These are phyloP conservation scores for Cynoglossus semilaevis DNA, from an alignment of 2,113 vertebrate species.

Conservation along the genomic window DNA sequence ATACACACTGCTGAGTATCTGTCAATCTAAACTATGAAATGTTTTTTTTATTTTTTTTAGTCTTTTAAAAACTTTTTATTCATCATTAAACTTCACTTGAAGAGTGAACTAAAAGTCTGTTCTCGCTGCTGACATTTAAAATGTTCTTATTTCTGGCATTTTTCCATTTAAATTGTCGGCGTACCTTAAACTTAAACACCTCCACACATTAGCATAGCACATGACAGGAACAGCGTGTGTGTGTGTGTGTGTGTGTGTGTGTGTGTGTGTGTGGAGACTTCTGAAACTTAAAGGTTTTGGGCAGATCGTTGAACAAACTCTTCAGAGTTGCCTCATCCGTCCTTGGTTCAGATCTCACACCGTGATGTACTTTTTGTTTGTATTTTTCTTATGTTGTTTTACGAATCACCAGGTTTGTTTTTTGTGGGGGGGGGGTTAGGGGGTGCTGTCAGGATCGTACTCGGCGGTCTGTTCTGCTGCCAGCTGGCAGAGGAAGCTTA, in stretches of 20 bases:
- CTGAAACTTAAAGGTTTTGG: slow-evolving; percentile 46
- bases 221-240: slow-evolving; percentile 1
- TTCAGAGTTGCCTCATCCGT: slow-evolving; percentile 57
- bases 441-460: slow-evolving; percentile 68
- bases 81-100: no score
- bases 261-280: slow-evolving; percentile 6
- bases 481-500: slow-evolving; percentile 72
- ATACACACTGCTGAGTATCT: no score
- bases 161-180: slow-evolving; percentile 12
- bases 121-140: slow-evolving; percentile 3
- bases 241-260: slow-evolving; percentile 9
- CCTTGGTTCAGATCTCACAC: slow-evolving; percentile 63
- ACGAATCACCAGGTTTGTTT: slow-evolving; percentile 63
- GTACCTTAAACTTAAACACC: not conserved
- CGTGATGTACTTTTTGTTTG: slow-evolving; percentile 43
- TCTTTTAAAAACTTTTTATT: no score
- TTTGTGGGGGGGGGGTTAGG: slow-evolving; percentile 51
- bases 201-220: slow-evolving; percentile 20
- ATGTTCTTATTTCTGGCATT: slow-evolving; percentile 4
- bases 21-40: no score
- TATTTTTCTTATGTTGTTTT: slow-evolving; percentile 15
- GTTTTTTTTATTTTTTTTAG: no score
- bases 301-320: slow-evolving; percentile 47
- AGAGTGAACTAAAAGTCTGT: not conserved
- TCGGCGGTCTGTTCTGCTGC: slow-evolving; percentile 63